A percentile compares a stretch with the other conserved stretches of the same genome.
Conservation (phyloP, 1,140 invertebrate species). For the Ridgeia piscesae region DNA sequence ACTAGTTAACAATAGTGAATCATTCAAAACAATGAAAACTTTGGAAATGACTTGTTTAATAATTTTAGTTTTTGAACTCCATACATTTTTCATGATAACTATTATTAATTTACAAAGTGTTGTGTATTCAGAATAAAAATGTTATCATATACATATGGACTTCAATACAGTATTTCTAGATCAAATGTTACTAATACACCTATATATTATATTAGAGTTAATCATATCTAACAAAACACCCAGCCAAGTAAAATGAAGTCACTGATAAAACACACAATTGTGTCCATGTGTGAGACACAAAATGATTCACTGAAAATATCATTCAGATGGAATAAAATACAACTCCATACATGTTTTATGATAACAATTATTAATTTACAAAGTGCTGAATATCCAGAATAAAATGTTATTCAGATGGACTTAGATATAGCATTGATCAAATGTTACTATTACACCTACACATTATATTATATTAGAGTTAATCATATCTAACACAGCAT, state of each 20-base stretch:
- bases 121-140: neutral
- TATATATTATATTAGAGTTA: too few species aligned
- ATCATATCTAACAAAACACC: too few species aligned
- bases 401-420: neutral
- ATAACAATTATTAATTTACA: neutral
- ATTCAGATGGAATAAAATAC: too few species aligned
- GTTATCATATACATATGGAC: neutral
- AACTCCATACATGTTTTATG: neutral
- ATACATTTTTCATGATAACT: neutral
- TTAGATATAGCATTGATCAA: neutral
- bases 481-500: too few species aligned
- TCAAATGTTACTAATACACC: neutral
- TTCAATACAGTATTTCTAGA: neutral
- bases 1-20: neutral
- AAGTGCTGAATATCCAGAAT: neutral
- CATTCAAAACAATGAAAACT: neutral
- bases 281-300: too few species aligned
- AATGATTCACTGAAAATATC: too few species aligned
- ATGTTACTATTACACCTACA: too few species aligned
- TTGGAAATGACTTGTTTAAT: neutral
- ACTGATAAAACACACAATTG: too few species aligned
- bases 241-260: too few species aligned
- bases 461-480: too few species aligned
- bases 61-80: neutral
- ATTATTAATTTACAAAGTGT: neutral